These are phyloP conservation scores for Dicranocentrus wangi DNA, from an alignment of 2,888 invertebrate genomes.

Conservation along the genomic window DNA sequence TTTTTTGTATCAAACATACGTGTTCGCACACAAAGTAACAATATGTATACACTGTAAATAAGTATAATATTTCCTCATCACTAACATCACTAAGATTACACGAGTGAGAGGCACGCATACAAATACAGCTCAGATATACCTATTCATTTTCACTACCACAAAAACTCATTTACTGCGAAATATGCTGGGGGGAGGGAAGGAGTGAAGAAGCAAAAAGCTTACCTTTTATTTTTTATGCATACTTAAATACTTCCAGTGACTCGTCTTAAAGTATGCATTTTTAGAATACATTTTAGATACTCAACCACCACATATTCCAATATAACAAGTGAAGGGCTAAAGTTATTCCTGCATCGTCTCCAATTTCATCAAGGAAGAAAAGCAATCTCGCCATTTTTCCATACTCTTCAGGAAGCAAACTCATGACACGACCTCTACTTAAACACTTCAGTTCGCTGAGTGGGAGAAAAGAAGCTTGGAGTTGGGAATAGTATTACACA, in stretches of 20 bases:
- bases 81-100: too few species aligned
- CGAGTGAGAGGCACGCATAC: too few species aligned
- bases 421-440: too few species aligned
- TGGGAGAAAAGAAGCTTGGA: not conserved
- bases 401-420: not conserved
- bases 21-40: too few species aligned
- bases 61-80: too few species aligned
- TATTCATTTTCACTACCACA: too few species aligned
- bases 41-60: too few species aligned
- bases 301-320: not conserved
- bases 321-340: not conserved
- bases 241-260: constrained; percentile 13
- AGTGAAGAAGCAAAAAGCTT: not conserved
- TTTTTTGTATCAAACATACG: too few species aligned
- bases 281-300: not conserved
- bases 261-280: not conserved
- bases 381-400: constrained; percentile 37
- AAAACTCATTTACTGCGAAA: too few species aligned
- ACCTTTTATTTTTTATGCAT: constrained; percentile 7
- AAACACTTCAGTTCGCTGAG: not conserved
- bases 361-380: not conserved
- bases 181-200: not conserved
- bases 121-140: too few species aligned
- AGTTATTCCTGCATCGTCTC: too few species aligned
- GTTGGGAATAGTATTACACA: not conserved